Percentiles rank a stretch among this genome's conserved stretches.
Conservation (phyloP, 2,888 invertebrate genomes). For the Eristalis intricaria region DNA sequence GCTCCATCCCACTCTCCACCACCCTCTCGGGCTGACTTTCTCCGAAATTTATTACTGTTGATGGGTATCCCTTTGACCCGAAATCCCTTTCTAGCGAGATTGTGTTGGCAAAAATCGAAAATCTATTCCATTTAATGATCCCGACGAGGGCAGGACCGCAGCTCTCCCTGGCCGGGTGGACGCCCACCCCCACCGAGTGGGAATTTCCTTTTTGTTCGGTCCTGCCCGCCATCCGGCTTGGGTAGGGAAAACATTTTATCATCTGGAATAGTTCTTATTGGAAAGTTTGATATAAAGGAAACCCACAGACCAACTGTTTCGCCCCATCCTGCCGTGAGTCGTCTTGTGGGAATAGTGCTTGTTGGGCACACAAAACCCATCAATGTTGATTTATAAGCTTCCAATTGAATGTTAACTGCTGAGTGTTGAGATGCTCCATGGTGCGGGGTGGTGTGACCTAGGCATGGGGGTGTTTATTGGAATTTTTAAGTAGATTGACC, state of each 20-base stretch:
- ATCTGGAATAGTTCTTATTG: slow-evolving; percentile 36
- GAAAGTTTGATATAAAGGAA: slow-evolving; percentile 28
- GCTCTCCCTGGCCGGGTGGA: not conserved
- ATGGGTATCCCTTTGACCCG: slow-evolving; percentile 20
- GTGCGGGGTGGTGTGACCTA: not conserved
- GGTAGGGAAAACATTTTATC: slow-evolving; percentile 47
- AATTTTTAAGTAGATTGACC: slow-evolving; percentile 27
- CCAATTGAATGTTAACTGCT: slow-evolving; percentile 51
- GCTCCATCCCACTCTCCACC: not conserved
- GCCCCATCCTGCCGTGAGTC: not conserved
- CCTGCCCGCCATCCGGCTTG: not conserved
- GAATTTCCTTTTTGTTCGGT: not conserved
- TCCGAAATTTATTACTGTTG: slow-evolving; percentile 37
- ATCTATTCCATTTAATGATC: slow-evolving; percentile 44
- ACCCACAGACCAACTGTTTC: not conserved
- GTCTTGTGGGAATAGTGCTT: slow-evolving; percentile 12
- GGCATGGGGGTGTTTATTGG: slow-evolving; percentile 3
- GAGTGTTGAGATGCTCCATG: not conserved
- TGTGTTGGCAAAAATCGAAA: slow-evolving; percentile 23
- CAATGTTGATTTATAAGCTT: slow-evolving; percentile 52
- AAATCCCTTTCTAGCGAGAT: slow-evolving; percentile 10
- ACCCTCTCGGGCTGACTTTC: not conserved
- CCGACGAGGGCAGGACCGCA: slow-evolving; percentile 14
- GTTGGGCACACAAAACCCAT: slow-evolving; percentile 25
- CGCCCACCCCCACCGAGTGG: not conserved